Base-by-base conservation (phyloP, 2,797 vertebrate species). In the Perodicticus potto region DNA sequence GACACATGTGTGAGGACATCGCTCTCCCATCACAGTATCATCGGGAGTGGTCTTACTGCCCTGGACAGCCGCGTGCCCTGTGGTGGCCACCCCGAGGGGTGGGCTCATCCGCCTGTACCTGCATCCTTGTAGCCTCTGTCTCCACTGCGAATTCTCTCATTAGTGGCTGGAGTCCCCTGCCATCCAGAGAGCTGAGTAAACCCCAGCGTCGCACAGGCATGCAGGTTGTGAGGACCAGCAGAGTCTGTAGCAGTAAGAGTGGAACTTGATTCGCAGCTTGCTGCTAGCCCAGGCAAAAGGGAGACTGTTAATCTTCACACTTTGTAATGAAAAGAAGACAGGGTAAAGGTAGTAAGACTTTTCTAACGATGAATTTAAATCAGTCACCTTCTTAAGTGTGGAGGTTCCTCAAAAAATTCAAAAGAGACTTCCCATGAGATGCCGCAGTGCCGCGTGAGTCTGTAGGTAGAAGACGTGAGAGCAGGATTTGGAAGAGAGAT, bases 231-330 rank as follows among this genome's bases (percentile, higher is more conserved):
- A 93, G n/a, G 43, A 72, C 23, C 7, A 76, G n/a, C 32, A 61
- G 5, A 67, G 32, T 55, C 17, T 55, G 22, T 82, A 1, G 59
- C 34, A 17, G 59, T 76, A 32, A 88, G 59, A 81, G 70, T 55
- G 85, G 65, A 91, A 59, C 76, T 95, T 89, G 80, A 65, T 67
- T 91, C 74, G 67, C 65, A 88, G 80, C 65, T 61, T 82, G 22
- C 23, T 80, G 27, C 17, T 88, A 89, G 86, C 23, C 29, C 57
- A 86, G 45, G 27, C 55, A 76, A 61, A 87, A 89, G 78, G n/a
- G 45, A 73, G n/a, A 80, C 59, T 45, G 25, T 76, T 81, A 29
- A 43, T 84, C 53, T 70, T 40, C 65, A 87, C 93, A 77, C 25
- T 37, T 5, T 43, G 1, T 78, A n/a, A 73, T 43, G n/a, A 73